Base-by-base conservation (phyloP, 2,113 vertebrate species). In the Pungitius pungitius region DNA sequence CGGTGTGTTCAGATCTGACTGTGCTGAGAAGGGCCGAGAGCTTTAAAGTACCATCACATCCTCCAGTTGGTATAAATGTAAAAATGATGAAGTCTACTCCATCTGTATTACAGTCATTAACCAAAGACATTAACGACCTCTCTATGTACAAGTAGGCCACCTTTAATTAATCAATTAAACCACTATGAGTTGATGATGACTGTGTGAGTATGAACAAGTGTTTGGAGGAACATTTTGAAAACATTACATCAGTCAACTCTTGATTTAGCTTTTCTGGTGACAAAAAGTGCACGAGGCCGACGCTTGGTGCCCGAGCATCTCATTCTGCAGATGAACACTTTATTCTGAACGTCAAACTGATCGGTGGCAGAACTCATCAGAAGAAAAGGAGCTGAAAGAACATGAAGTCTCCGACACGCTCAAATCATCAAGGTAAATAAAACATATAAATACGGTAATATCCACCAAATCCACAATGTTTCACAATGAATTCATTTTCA, bases 261-360 rank as follows among this genome's bases (percentile, higher is more conserved):
- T 61, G 27, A 55, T 24, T 15, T 37, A 59, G 30, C 27, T 60
- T 51, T 68, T 49, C 39, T 49, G 45, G 3, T 54, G 3, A 9
- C 9, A 37, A 54, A 24, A 17, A 4, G 64, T 20, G 33, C 20
- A 58, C 10, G 42, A 17, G 45, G 8, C 7, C 6, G 17, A 20
- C 13, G 24, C n/a, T 43, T 17, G 37, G 57, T 12, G 51, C 69
- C 56, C 59, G 30, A 73, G 37, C n/a, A n/a, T n/a, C n/a, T n/a
- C 2, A 30, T 43, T 30, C 61, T 45, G 54, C 49, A 37, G 51
- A 12, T 70, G 60, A 81, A 65, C 14, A 69, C 57, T 77, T 80
- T 70, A 60, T 47, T 47, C 55, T 70, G 78, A 74, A 65, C 47
- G 51, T 71, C 26, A 47, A 70, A 62, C 56, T 22, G 59, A 14